These are phyloP conservation scores for Pachyuromys duprasi DNA, from an alignment of 2,797 vertebrate species.

Conservation along the genomic window DNA sequence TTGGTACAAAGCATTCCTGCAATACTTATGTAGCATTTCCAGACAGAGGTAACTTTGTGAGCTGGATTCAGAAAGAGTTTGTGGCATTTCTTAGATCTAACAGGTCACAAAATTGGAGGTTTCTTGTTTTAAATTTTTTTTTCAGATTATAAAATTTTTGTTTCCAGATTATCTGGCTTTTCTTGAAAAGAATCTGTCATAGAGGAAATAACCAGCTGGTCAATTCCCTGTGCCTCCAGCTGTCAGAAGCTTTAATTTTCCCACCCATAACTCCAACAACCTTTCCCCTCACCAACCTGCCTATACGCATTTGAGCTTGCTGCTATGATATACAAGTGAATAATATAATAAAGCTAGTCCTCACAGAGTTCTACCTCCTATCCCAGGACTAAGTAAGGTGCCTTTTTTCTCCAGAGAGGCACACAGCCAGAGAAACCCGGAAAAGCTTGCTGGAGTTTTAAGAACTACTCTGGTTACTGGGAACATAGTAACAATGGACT, in stretches of 20 bases:
- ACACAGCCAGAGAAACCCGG: background rate
- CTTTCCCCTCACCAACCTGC: background rate
- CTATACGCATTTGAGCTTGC: background rate
- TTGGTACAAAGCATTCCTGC: background rate
- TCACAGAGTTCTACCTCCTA: background rate
- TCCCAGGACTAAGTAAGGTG: background rate
- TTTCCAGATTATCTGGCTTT: slow-evolving; percentile 11
- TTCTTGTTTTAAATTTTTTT: background rate
- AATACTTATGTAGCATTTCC: background rate
- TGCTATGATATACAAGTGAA: background rate
- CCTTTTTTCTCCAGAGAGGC: slow-evolving; percentile 20
- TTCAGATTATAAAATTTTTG: background rate
- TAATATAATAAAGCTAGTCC: background rate
- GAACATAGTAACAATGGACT: no score
- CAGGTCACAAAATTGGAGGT: background rate
- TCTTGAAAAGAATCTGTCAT: slow-evolving; percentile 23
- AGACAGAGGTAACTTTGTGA: background rate
- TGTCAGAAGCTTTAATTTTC: background rate
- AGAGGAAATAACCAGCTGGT: background rate
- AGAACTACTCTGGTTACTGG: background rate
- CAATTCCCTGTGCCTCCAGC: background rate
- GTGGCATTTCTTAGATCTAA: background rate
- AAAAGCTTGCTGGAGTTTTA: background rate
- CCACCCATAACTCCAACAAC: background rate
- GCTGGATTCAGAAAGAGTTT: background rate